Evolutionary conservation across 2,888 invertebrate genomes (phyloP), one percentile per base, ranked within the genome.

Genomic region (Heteromyza rotundicornis): DNA sequence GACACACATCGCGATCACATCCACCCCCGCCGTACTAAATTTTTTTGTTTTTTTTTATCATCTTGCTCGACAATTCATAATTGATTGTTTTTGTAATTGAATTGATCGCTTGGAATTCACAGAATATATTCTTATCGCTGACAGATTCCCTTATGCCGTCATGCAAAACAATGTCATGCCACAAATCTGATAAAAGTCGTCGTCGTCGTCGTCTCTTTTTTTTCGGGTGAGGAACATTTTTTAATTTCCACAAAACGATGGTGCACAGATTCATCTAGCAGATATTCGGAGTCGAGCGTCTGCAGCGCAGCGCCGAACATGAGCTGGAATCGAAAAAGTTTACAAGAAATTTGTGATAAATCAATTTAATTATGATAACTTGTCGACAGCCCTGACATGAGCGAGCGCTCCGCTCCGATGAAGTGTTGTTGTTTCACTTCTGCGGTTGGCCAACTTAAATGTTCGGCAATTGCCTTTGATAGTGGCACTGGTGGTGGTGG

Each of bases 31-130:
- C n/a, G 2, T 22, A 24, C 63, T 67, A 68, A 66, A 68, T 40
- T 14, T 8, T 8, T 10, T n/a, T 16, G 19, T 5, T 8, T 35
- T 35, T 24, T 1, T 3, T 47, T 68, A 69, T 72, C 74, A 49
- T 35, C 67, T 69, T 71, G 73, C 75, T 76, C 69, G 67, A 77
- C 78, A 78, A 73, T 72, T 70, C 72, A 73, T 79, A 78, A 79
- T 76, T 77, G 79, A 77, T 75, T 79, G 79, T 79, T 76, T 70
- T 72, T 64, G 71, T 78, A 76, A 77, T 75, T 77, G 73, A 78
- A 77, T 77, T 78, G 77, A 52, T 49, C 47, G 55, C 14, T 2
- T 32, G 19, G 35, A 47, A 49, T 17, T 16, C 14, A 47, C 23
- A 5, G n/a, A n/a, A n/a, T 8, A 24, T 8, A 17, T 27, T 17